Evolutionary conservation across 2,113 vertebrate species (phyloP), one percentile per base, ranked within the genome.

Genomic region (Odontophorus gujanensis): DNA sequence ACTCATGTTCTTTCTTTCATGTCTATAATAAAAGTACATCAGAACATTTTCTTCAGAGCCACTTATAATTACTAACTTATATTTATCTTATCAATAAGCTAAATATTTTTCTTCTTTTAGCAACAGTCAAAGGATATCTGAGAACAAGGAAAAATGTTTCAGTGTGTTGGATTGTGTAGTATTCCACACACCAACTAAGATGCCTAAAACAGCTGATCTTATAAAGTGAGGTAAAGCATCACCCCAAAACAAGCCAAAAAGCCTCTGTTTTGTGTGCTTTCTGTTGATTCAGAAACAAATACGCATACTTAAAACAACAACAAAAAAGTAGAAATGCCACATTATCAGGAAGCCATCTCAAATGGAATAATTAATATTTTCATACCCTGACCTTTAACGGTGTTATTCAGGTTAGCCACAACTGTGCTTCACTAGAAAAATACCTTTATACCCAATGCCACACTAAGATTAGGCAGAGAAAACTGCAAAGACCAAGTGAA

Each of bases 401-500:
- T 3, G 17, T 61, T 22, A 67, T 40, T 72, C 43, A 34, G 20
- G 43, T 78, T 78, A 69, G 74, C 22, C 15, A 19, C 6, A 28
- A 72, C 40, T 57, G 43, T 1, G 1, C 20, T 84, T 36, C 36
- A 45, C 57, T 19, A 68, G 53, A 32, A 66, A 48, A 51, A 62
- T 13, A 15, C 4, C 13, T 2, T 61, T 9, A 51, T 25, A 38
- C 28, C 47, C 36, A 66, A 32, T 7, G 11, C 21, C 24, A 16
- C 11, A 19, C 22, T n/a, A 34, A 57, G 53, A 74, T 63, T 19
- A 67, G 34, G 36, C 14, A 45, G 5, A 7, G 2, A 42, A 50
- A 93, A 50, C 24, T 69, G 38, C 9, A 59, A 89, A 75, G n/a
- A 61, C 30, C 47, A 94, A 83, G 1, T 72, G 38, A 94, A 58